phyloP scores from a whole-genome alignment of 2,113 vertebrate species.

The Thinocorus orbignyianus region DNA sequence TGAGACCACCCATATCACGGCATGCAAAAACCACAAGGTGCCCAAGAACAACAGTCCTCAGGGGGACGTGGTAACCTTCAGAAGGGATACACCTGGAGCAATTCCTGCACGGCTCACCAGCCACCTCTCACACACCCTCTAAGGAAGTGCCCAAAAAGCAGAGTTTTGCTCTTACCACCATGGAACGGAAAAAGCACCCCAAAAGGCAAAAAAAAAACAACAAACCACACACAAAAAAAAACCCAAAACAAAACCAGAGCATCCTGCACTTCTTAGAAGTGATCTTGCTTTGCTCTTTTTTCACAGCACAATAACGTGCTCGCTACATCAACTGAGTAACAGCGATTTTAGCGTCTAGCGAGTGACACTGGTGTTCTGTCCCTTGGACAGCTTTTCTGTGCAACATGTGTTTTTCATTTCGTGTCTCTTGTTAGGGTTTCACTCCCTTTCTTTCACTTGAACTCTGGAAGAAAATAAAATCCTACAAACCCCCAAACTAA shows the following conservation, averaged over 20 bases:
- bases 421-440: neutral
- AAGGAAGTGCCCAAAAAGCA: neutral
- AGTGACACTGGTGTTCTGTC: neutral
- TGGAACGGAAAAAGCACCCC: neutral
- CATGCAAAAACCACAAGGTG: neutral
- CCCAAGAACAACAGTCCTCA: neutral
- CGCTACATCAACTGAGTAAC: neutral
- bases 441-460: conserved; percentile 8
- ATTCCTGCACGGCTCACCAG: neutral
- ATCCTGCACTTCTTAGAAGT: neutral
- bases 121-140: neutral
- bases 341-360: neutral
- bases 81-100: neutral
- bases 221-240: too few species aligned
- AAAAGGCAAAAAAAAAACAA: neutral
- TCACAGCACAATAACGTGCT: neutral
- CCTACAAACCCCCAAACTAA: neutral
- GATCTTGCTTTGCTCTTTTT: neutral
- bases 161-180: neutral
- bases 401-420: conserved; percentile 34
- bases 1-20: neutral
- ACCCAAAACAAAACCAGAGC: too few species aligned
- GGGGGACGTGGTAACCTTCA: fast-evolving
- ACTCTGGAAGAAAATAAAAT: conserved; percentile 15
- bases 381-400: conserved; percentile 19